Evolutionary conservation across 2,113 vertebrate species (phyloP).

Genomic region (Hemicordylus capensis): DNA sequence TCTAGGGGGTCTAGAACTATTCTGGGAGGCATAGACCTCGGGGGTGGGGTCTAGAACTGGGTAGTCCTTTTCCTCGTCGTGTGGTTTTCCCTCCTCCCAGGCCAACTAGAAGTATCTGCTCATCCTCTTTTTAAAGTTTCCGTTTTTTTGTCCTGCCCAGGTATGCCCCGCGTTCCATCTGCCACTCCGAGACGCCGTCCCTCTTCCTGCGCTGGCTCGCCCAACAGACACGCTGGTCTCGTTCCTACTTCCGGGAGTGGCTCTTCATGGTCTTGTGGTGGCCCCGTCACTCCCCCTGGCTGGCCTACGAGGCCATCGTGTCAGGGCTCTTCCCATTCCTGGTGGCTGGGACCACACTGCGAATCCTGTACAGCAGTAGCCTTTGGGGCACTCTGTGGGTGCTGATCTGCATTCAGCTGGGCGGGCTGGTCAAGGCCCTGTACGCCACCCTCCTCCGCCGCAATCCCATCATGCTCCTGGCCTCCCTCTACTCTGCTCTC

Average conservation of each 20-base stretch:
- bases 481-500: constrained; percentile 87
- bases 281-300: constrained; percentile 92
- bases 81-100: too few species aligned
- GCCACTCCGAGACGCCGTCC: constrained; percentile 89
- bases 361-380: constrained; percentile 84
- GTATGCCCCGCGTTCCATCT: constrained; percentile 86
- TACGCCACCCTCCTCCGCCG: constrained; percentile 85
- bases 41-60: too few species aligned
- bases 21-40: too few species aligned
- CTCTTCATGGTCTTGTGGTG: constrained; percentile 92
- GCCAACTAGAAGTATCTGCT: too few species aligned
- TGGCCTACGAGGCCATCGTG: constrained; percentile 92
- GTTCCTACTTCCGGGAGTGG: constrained; percentile 93
- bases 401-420: constrained; percentile 87
- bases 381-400: constrained; percentile 91
- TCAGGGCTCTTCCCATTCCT: constrained; percentile 91
- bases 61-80: too few species aligned
- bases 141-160: constrained; percentile 53
- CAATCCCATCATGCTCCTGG: constrained; percentile 83
- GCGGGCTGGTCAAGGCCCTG: constrained; percentile 85
- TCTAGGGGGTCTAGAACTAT: too few species aligned
- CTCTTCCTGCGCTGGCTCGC: constrained; percentile 91
- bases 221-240: constrained; percentile 93
- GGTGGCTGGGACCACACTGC: constrained; percentile 87
- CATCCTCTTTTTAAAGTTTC: too few species aligned